These are phyloP conservation scores for Alsophila aescularia DNA, from an alignment of 2,888 invertebrate genomes.

Conservation along the genomic window DNA sequence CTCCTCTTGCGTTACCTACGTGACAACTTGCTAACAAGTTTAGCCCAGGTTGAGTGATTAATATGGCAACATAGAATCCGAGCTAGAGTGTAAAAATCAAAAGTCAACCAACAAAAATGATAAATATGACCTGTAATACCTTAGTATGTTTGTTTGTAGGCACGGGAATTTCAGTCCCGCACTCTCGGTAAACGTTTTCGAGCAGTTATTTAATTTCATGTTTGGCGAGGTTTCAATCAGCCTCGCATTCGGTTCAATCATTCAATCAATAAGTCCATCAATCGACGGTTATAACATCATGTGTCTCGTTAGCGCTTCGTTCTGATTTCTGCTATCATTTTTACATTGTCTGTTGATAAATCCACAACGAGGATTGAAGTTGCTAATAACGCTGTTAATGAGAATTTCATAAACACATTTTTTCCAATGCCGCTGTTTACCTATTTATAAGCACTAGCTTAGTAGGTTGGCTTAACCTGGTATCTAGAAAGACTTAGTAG, in stretches of 20 bases:
- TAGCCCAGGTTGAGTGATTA: no score
- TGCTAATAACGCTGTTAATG: background rate
- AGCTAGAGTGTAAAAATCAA: no score
- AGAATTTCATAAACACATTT: no score
- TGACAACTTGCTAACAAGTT: no score
- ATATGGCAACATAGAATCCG: no score
- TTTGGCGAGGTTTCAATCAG: constrained; percentile 62
- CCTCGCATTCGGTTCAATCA: constrained; percentile 60
- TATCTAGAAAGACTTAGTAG: no score
- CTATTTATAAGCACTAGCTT: no score
- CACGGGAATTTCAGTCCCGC: constrained; percentile 10
- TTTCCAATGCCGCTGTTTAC: no score
- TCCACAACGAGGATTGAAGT: background rate
- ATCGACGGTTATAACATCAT: constrained; percentile 67
- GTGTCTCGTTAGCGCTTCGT: constrained; percentile 60
- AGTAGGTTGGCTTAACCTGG: no score
- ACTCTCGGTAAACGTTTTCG: constrained; percentile 48
- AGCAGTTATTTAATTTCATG: constrained; percentile 62
- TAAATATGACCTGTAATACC: background rate
- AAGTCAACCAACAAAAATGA: no score
- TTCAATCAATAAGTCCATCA: constrained; percentile 65
- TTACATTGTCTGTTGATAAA: background rate
- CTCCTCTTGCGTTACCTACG: no score
- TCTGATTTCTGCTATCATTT: constrained; percentile 25
- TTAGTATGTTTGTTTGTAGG: background rate